Base-by-base conservation (phyloP, 2,113 vertebrate species). In the Crotalus horridus region DNA sequence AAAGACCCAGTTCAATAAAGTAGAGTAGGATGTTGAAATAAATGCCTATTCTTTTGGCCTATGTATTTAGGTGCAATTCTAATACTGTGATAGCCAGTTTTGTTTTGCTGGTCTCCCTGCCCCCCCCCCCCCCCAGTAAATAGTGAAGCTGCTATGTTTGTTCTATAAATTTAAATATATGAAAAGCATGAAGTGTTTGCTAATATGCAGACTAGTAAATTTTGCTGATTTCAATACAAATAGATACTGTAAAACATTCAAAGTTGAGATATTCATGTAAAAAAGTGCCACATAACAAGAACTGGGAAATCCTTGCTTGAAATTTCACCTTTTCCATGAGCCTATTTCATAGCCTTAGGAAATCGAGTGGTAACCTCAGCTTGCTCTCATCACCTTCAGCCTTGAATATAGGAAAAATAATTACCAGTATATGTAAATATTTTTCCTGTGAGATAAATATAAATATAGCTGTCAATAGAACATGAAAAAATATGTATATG, bases 1-100 rank as follows among this genome's bases (percentile, higher is more conserved):
- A 87, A 43, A 48, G 89, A n/a, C 61, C 51, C 55, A 53, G 23
- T 53, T 93, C 21, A 87, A 29, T 64, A 90, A 87, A 39, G 51
- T n/a, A 90, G 90, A 56, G 74, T 86, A 90, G 43, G 56, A 43
- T 29, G n/a, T 61, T 93, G 88, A 58, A 85, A 56, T 86, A 89
- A n/a, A 20, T 85, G 17, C 24, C 56, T 90, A 21, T 61, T 61
- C 29, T 61, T 81, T 21, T 86, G 88, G 7, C 23, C 56, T 48
- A 1, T 39, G 6, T 29, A 17, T 85, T 58, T 88, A 74, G 88
- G 39, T 51, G 51, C 24, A 64, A 21, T 87, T 26, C 6, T 56
- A 54, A 58, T 81, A 23, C 89, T 46, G 33, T 24, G 85, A 17
- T 43, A 48, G 39, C 24, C 29, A 12, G 17, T 88, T 88, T 39